Percentiles rank a stretch among this genome's conserved stretches.
Conservation (phyloP, 2,888 invertebrate genomes). For the Rhaphigaster nebulosa region DNA sequence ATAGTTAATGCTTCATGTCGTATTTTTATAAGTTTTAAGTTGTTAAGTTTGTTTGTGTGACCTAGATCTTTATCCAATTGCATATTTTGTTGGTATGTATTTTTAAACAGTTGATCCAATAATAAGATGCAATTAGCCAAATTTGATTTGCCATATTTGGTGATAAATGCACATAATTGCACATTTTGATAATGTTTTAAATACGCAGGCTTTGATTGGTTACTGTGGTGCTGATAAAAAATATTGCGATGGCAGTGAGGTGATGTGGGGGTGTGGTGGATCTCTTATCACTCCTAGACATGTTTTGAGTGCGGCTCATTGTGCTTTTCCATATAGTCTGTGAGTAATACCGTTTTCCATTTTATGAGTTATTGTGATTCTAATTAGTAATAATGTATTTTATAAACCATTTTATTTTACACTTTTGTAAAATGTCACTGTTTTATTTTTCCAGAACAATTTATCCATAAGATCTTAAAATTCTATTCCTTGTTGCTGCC, state of each 20-base stretch:
- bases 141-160: background rate
- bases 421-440: background rate
- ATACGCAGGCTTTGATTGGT: constrained; percentile 62
- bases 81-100: too few species aligned
- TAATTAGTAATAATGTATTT: too few species aligned
- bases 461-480: too few species aligned
- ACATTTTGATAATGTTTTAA: background rate
- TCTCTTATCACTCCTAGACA: constrained; percentile 69
- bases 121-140: too few species aligned
- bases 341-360: constrained; percentile 48
- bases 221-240: constrained; percentile 59
- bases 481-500: too few species aligned
- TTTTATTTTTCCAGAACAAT: too few species aligned
- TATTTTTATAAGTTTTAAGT: background rate
- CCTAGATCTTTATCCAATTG: too few species aligned
- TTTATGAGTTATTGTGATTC: background rate
- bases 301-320: constrained; percentile 72
- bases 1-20: background rate
- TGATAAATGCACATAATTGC: background rate
- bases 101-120: too few species aligned
- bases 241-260: background rate
- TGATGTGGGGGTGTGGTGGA: constrained; percentile 69
- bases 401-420: too few species aligned
- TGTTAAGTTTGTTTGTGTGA: too few species aligned
- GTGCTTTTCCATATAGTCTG: constrained; percentile 65